Conservation (phyloP, 2,113 vertebrate species). For the Kryptolebias marmoratus region DNA sequence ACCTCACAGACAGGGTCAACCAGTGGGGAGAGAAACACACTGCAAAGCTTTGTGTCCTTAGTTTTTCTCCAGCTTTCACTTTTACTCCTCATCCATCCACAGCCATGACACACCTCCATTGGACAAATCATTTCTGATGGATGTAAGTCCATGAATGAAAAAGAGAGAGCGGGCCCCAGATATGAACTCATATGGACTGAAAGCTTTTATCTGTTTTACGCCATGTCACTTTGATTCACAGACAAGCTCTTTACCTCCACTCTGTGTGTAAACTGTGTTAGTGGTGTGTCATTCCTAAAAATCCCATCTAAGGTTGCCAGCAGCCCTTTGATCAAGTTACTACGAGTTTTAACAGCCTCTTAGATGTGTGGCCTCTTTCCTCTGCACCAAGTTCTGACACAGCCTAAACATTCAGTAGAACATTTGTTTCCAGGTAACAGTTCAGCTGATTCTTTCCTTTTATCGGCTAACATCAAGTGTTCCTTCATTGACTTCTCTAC, state of each 20-base stretch:
- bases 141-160: constrained; percentile 9
- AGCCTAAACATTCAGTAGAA: constrained; percentile 24
- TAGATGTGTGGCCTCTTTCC: constrained; percentile 17
- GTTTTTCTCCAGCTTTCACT: constrained; percentile 10
- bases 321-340: constrained; percentile 63
- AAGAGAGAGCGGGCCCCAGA: constrained; percentile 8
- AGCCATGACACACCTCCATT: constrained; percentile 23
- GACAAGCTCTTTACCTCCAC: constrained; percentile 47
- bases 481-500: constrained; percentile 3
- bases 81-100: constrained; percentile 16
- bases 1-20: constrained; percentile 48
- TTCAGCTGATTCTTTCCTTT: constrained; percentile 1
- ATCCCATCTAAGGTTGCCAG: constrained; percentile 47
- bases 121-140: constrained; percentile 21
- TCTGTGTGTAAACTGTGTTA: constrained; percentile 56
- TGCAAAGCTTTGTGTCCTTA: constrained; percentile 7
- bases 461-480: not conserved
- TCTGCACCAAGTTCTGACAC: constrained; percentile 14
- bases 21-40: constrained; percentile 42
- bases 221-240: constrained; percentile 49
- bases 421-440: constrained; percentile 8
- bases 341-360: constrained; percentile 46
- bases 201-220: constrained; percentile 35
- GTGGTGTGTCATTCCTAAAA: constrained; percentile 51
- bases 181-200: not conserved